Base-by-base conservation (phyloP, 2,113 vertebrate species). In the Poeciliopsis retropinna region DNA sequence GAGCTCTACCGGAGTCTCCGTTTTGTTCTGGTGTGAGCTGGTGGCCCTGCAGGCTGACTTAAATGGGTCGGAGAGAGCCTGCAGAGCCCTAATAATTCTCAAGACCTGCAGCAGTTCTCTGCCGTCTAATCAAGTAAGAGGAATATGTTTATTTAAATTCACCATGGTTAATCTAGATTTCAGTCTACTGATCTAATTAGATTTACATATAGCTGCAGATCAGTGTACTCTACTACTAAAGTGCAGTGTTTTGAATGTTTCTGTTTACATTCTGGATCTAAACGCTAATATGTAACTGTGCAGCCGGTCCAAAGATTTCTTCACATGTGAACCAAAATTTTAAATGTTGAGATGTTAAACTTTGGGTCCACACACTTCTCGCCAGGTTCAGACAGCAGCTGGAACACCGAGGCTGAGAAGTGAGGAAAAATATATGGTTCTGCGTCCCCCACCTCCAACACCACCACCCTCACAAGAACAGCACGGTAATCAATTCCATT, bases 401-500 rank as follows among this genome's bases (percentile, higher is more conserved):
- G 81, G 62, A 73, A 87, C 57, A 63, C 77, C 14, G 78, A 67
- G 67, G 60, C 30, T 67, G 79, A 71, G 80, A 62, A 31, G 60
- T 32, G n/a, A 65, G 73, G 51, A 75, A 72, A 86, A 73, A 81
- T 87, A 87, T 85, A 85, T 78, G 84, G 80, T 92, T 90, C 88
- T 91, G 87, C 89, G 47, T 89, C 85, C 79, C 81, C 82, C 81
- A 61, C 72, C 66, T n/a, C 54, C 10, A 57, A 57, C 51, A 57
- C 51, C 51, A n/a, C 22, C 51, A 57, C 22, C 22, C 61, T 51
- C 83, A 78, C 88, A 86, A 87, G 88, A 90, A 90, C 85, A 90
- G 90, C 93, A 85, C 79, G 81, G 89, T 84, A 92, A 94, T 94
- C 91, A 91, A 93, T 93, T 93, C 85, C 75, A 73, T 91, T 94